These are phyloP conservation scores for Rutilus rutilus DNA, from an alignment of 2,113 vertebrate genomes.

Conservation along the genomic window DNA sequence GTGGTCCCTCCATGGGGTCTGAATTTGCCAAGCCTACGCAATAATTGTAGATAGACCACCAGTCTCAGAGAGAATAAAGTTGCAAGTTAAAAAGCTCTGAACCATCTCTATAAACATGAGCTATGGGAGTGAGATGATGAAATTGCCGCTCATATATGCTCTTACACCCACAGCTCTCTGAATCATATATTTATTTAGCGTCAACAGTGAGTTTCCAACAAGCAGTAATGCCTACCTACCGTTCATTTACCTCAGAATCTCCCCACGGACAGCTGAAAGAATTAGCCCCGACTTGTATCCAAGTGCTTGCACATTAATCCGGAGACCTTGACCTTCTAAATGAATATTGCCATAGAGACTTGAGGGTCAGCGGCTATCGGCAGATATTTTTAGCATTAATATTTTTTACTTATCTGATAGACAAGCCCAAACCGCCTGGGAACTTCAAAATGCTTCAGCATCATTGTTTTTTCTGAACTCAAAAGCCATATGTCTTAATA, in stretches of 20 bases:
- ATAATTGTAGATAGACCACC: background rate
- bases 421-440: background rate
- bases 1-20: constrained; percentile 1
- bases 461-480: background rate
- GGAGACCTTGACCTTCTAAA: constrained; percentile 39
- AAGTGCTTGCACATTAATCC: constrained; percentile 8
- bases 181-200: background rate
- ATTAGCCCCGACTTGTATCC: background rate
- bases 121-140: background rate
- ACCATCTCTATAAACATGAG: background rate
- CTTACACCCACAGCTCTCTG: background rate
- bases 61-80: background rate
- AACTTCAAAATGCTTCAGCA: background rate
- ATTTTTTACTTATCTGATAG: constrained; percentile 36
- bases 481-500: constrained; percentile 13
- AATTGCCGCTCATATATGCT: background rate
- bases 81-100: constrained; percentile 2
- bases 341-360: background rate
- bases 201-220: background rate
- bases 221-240: background rate
- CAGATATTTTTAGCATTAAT: constrained; percentile 26
- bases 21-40: background rate
- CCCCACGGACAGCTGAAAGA: background rate
- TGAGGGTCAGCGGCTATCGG: constrained; percentile 11
- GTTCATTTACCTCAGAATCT: background rate